Base-by-base conservation (phyloP, 1,140 invertebrate species). In the Sycobia sp. region DNA sequence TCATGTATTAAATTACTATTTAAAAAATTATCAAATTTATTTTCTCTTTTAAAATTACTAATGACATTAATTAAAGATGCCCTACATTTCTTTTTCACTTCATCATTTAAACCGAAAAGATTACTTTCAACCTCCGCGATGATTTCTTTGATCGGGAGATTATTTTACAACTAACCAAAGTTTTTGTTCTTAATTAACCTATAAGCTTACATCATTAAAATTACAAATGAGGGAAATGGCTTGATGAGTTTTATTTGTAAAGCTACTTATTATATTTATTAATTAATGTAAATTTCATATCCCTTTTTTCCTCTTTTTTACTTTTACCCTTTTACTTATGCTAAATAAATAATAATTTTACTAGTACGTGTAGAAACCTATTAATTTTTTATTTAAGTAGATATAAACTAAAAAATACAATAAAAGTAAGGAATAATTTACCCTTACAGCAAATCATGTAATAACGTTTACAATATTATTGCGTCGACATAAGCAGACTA, bases 381-480 rank as follows among this genome's bases (percentile, higher is more conserved):
- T 36, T 22, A 18, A 36, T 20, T 36, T n/a, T 38, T 38, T 9
- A n/a, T n/a, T n/a, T n/a, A n/a, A n/a, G n/a, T n/a, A n/a, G n/a
- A n/a, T n/a, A n/a, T n/a, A n/a, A n/a, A 18, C 11, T 23, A 32
- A 25, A 13, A 23, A 7, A 27, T 23, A 47, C 14, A 18, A 9
- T 14, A 8, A 11, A 32, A 49, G 27, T n/a, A 29, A 8, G 3
- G 3, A n/a, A 53, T 14, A 7, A 32, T 4, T 7, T 32, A 56
- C 36, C 25, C 13, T 36, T 2, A 55, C 34, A 38, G 1, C 60
- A 62, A 62, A 56, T 34, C 60, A 62, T 62, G 47, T 56, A 62
- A 47, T 25, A 62, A 47, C 49, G 49, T 54, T 62, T 62, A 62
- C 51, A 62, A 55, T 46, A 62, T 27, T 55, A 39, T 25, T 20